These are phyloP conservation scores for Drosophila melanica DNA, from an alignment of 1,140 invertebrate genomes.

Conservation along the genomic window DNA sequence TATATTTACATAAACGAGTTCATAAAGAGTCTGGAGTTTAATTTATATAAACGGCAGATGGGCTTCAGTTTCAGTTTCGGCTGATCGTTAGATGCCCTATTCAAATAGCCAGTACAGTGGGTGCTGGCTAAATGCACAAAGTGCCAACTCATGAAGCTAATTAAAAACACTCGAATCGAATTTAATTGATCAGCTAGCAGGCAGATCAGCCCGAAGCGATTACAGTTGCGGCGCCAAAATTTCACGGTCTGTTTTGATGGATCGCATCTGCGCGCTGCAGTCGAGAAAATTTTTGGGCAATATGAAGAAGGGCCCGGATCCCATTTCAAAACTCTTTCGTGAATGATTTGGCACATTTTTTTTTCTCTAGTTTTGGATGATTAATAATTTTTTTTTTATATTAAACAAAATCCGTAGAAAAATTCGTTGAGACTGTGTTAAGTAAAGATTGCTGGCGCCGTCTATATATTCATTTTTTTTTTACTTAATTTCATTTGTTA, in stretches of 20 bases:
- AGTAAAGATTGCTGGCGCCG: conserved; percentile 68
- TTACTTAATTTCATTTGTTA: conserved; percentile 8
- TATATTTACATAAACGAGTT: too few species aligned
- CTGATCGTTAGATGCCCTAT: conserved; percentile 6
- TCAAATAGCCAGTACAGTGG: conserved; percentile 39
- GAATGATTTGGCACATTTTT: conserved; percentile 69
- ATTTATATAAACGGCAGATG: not conserved
- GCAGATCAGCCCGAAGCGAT: conserved; percentile 35
- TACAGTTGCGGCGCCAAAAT: conserved; percentile 68
- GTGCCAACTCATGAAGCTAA: conserved; percentile 79
- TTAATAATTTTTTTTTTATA: conserved; percentile 58
- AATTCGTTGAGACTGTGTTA: conserved; percentile 13
- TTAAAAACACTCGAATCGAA: conserved; percentile 83
- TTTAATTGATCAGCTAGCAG: conserved; percentile 82
- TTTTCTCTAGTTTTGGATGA: conserved; percentile 43
- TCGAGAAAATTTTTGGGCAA: conserved; percentile 15
- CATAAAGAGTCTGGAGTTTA: not conserved
- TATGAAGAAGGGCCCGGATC: conserved; percentile 22
- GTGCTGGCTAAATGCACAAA: conserved; percentile 67
- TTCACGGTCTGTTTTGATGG: conserved; percentile 69
- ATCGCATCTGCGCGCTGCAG: conserved; percentile 55
- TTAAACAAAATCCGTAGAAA: conserved; percentile 44
- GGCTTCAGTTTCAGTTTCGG: not conserved
- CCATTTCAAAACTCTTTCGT: conserved; percentile 51
- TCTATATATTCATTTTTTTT: conserved; percentile 3